Evolutionary conservation across 2,113 vertebrate genomes (phyloP), one percentile per base, ranked within the genome.

Genomic region (Mormyrus lacerda): DNA sequence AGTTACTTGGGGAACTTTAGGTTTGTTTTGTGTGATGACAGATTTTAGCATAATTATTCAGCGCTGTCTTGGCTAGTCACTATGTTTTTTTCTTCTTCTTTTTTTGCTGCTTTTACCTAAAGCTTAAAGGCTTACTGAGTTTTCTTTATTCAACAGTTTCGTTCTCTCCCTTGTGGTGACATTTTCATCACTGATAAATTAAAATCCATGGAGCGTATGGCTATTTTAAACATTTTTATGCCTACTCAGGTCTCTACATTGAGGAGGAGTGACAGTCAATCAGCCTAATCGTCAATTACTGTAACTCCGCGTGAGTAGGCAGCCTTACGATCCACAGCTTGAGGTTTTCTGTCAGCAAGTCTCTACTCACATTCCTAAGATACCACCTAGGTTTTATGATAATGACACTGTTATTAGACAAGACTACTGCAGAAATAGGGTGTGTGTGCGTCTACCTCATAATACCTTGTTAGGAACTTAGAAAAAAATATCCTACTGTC

Each of bases 261-360:
- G 19, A 87, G 55, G 53, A 44, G 58, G 27, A 87, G 53, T 87
- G 87, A 87, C 87, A 87, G 87, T 61, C 87, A 44, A 65, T 87
- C 87, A 87, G 51, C 87, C 55, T 87, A 87, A 87, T 87, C 55
- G 35, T 61, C 87, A 87, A 61, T 87, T 65, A 87, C 87, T 61
- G 53, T 61, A 42, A 45, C 31, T 44, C 31, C 19, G 39, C 19
- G 19, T 65, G 87, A 58, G 24, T 6, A 87, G 87, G 55, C 35
- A 39, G 53, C 55, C n/a, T n/a, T 61, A 19, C 55, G 3, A 27
- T 44, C 87, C 87, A 13, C 55, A 87, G 39, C 55, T 19, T 15
- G 35, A 21, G 86, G 19, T 31, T 61, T 19, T 58, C 55, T 44
- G 87, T 87, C 87, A 87, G 53, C 87, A 87, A 87, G 87, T 44